Conservation (phyloP, 1,140 invertebrate genomes). For the Trichomalopsis sarcophagae region DNA sequence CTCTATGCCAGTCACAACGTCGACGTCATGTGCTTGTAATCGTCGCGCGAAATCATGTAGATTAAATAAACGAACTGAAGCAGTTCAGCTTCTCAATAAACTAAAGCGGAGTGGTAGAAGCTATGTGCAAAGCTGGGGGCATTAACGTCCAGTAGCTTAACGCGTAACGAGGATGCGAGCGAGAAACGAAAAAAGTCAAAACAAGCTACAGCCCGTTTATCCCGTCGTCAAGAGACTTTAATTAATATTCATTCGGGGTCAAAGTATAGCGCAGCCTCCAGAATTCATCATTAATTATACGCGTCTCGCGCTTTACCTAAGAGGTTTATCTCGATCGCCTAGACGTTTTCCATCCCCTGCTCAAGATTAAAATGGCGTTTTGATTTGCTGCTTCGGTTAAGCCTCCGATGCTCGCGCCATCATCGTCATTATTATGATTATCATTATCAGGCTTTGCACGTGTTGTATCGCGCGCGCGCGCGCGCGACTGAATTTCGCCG, state of each 20-base stretch:
- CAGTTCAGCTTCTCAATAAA: too few relatives aligned
- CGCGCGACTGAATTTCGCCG: too few relatives aligned
- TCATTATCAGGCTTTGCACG: not conserved
- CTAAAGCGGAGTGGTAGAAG: too few relatives aligned
- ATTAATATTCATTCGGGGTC: not conserved
- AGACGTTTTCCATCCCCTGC: not conserved
- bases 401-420: not conserved
- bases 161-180: not conserved
- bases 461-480: too few relatives aligned
- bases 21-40: not conserved
- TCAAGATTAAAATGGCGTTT: not conserved
- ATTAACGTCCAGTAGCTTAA: not conserved
- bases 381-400: not conserved
- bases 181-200: not conserved
- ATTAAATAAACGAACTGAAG: too few relatives aligned
- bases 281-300: not conserved
- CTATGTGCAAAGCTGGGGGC: too few relatives aligned
- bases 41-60: too few relatives aligned
- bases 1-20: not conserved
- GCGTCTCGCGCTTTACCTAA: not conserved
- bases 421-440: not conserved
- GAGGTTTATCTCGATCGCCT: not conserved
- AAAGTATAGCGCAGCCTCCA: not conserved
- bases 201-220: not conserved
- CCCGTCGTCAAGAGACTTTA: not conserved